Conservation (phyloP, 2,888 invertebrate genomes). For the Drosophila mercatorum region DNA sequence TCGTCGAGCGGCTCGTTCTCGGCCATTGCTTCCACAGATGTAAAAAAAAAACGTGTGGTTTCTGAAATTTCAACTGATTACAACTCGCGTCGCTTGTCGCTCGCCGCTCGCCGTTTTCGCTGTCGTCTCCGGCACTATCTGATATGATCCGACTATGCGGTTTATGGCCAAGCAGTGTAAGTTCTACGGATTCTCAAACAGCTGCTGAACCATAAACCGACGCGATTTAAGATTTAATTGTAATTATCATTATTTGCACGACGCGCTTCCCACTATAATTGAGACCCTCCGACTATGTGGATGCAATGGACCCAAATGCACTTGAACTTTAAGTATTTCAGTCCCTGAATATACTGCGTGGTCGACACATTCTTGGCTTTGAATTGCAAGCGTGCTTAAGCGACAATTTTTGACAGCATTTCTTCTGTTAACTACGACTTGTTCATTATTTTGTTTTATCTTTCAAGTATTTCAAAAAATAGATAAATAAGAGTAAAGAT, state of each 20-base stretch:
- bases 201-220: slow-evolving; percentile 3
- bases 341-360: not conserved
- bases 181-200: slow-evolving; percentile 14
- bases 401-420: not conserved
- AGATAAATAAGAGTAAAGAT: no score
- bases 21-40: slow-evolving; percentile 61
- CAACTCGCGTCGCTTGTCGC: slow-evolving; percentile 10
- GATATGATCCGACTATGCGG: slow-evolving; percentile 26
- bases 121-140: not conserved
- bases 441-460: not conserved
- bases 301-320: slow-evolving; percentile 1
- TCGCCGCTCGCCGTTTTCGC: not conserved
- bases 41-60: slow-evolving; percentile 23
- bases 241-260: slow-evolving; percentile 26
- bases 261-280: slow-evolving; percentile 13
- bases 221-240: slow-evolving; percentile 20
- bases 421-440: not conserved
- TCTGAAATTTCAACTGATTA: slow-evolving; percentile 53
- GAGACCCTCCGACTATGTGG: not conserved
- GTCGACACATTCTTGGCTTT: not conserved
- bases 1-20: slow-evolving; percentile 80
- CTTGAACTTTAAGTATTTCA: not conserved
- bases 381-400: not conserved
- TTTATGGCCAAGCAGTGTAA: slow-evolving; percentile 14
- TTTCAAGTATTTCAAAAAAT: no score